Base-by-base conservation (phyloP, 2,797 vertebrate genomes). In the Phrynocephalus guinanensis region DNA sequence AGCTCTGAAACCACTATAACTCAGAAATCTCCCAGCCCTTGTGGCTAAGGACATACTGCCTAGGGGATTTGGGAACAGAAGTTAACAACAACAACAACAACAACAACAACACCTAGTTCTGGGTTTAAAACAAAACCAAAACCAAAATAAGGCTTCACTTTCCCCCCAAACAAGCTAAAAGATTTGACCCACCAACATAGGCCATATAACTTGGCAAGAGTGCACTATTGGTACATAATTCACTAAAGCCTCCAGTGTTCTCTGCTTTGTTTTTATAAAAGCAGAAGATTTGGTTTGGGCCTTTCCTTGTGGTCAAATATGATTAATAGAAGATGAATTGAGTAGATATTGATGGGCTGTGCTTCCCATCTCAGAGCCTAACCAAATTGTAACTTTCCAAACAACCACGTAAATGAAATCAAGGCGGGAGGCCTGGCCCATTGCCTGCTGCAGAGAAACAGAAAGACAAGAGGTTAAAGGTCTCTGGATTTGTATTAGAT, bases 341-440 rank as follows among this genome's bases (percentile, higher is more conserved):
- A 83, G 82, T 88, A 89, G 86, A 92, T 91, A 93, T 50, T 82
- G 86, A 89, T 83, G 92, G 91, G 92, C 81, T 86, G 91, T 6
- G 33, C 84, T 91, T 71, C 78, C 82, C 77, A 83, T 94, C 91
- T 94, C 70, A 0, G 71, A 77, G 82, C 33, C 91, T 94, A 91
- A 91, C 94, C 84, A 89, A 94, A 93, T 93, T 91, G 91, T 90
- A 93, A 92, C 83, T 90, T 92, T 91, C 92, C 92, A 90, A 93
- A 92, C 89, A 89, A 92, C 90, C 88, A 90, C 87, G 91, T 76
- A 71, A 91, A 92, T 89, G 90, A 93, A 86, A 89, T 90, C 89
- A 94, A 86, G 84, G 84, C 77, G 86, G 73, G 92, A 89, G 83
- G 91, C 86, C 94, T 95, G 92, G 86, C 73, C 90, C 80, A 87